Evolutionary conservation across 2,888 invertebrate genomes (phyloP).

Genomic region (Amblyteles armatorius): DNA sequence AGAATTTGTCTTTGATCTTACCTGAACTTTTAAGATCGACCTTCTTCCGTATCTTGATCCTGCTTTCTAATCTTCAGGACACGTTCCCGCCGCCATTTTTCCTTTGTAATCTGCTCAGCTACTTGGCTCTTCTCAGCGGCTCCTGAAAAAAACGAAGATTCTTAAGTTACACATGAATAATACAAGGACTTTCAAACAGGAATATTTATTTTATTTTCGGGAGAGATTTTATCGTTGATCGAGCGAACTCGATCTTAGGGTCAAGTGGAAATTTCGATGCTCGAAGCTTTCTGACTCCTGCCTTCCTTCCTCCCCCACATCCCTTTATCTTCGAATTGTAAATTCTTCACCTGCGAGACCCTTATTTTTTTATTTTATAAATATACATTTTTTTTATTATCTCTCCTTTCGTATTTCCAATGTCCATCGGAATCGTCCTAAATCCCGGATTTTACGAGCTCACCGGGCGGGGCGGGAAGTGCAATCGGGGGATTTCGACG

Average conservation of each 20-base stretch:
- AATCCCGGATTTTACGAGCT: conserved; percentile 36
- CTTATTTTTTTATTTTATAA: conserved; percentile 24
- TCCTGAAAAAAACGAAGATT: conserved; percentile 63
- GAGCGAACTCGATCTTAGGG: conserved; percentile 12
- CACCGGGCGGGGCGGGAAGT: conserved; percentile 14
- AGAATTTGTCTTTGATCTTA: conserved; percentile 13
- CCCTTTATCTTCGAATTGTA: conserved; percentile 14
- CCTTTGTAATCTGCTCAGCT: conserved; percentile 12
- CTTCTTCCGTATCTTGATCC: conserved; percentile 64
- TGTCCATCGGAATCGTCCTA: conserved; percentile 20
- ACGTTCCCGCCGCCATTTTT: conserved; percentile 80
- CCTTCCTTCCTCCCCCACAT: background rate
- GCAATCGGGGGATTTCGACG: conserved; percentile 6
- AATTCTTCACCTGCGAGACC: conserved; percentile 19
- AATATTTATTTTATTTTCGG: conserved; percentile 16
- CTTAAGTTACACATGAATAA: conserved; percentile 10
- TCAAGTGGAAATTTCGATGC: conserved; percentile 40
- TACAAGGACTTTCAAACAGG: conserved; percentile 11
- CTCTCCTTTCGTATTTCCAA: background rate
- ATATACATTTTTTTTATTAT: background rate
- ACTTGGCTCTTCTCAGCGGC: conserved; percentile 30
- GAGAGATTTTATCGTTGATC: conserved; percentile 36
- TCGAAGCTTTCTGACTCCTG: background rate
- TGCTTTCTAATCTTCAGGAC: conserved; percentile 72
- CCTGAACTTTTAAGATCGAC: conserved; percentile 57